Evolutionary conservation across 2,797 vertebrate genomes (phyloP), one percentile per base, ranked within the genome.

Genomic region (Lepus townsendii): DNA sequence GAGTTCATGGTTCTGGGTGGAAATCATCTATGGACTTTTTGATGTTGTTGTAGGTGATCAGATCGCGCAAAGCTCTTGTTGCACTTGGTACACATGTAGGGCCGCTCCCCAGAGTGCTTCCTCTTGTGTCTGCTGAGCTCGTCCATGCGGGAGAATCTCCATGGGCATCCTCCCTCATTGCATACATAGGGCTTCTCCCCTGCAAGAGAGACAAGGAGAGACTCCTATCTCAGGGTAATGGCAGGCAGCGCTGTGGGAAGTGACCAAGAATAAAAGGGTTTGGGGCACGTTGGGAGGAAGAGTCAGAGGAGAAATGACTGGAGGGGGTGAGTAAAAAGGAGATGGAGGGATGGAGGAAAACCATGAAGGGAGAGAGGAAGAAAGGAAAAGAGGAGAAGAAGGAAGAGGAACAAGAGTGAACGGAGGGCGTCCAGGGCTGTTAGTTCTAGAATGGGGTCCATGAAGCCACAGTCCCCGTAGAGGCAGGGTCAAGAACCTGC

Each of bases 51-150:
- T 24, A 98, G 54, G 62, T 98, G 98, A 96, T 98, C 98, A 0
- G 97, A 96, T 91, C 97, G 88, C 57, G 98, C 94, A 96, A 98
- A 98, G 54, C 2, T 96, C 96, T 90, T 98, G 78, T 86, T 2
- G 1, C 98, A 98, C 42, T 93, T 26, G 0, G 63, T 1, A 62
- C 98, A 98, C 16, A 42, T 73, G 95, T 98, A 98, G 1, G 98
- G 98, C 68, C 96, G 97, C 30, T 98, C 35, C 0, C 98, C 97
- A 0, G 91, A 98, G 96, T 98, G 98, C 42, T 92, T 98, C 32
- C 95, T 98, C 69, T 95, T 97, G 97, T 98, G 98, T 13, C 98
- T 95, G 35, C 38, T 97, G 24, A 98, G 98, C 75, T 98, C 98
- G 6, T 97, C 97, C 0, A 96, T 98, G 17, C 97, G 95, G 57